phyloP scores from a whole-genome alignment of 1,140 invertebrate genomes.

The Odontomachus brunneus region DNA sequence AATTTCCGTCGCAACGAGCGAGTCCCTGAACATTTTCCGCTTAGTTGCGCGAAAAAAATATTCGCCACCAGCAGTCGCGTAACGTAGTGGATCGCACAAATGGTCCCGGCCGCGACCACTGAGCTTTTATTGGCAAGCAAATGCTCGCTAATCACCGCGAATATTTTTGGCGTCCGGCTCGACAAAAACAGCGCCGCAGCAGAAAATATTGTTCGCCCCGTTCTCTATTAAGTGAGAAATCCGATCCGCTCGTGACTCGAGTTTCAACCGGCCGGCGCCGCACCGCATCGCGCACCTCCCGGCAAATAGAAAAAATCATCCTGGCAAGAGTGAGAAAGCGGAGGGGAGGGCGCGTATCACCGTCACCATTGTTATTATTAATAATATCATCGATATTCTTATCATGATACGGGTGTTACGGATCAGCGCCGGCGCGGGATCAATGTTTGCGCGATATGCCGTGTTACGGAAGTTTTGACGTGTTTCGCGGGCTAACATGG shows the following conservation, averaged over 20 bases:
- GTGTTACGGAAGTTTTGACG: conserved; percentile 51
- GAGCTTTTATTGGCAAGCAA: conserved; percentile 9
- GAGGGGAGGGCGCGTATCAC: no score
- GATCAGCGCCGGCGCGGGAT: background rate
- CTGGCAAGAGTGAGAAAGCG: background rate
- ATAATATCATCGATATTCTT: no score
- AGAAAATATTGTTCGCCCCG: conserved; percentile 8
- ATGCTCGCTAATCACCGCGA: background rate
- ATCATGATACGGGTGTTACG: background rate
- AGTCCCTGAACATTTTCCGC: no score
- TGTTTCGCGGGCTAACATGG: conserved; percentile 41
- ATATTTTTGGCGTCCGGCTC: conserved; percentile 13
- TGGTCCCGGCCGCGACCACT: background rate
- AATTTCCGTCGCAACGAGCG: no score
- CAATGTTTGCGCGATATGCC: conserved; percentile 8
- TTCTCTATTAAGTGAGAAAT: conserved; percentile 25
- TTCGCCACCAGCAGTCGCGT: no score
- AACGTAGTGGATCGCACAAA: background rate
- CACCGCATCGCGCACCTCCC: background rate
- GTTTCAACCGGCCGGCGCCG: background rate
- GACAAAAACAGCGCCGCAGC: conserved; percentile 8
- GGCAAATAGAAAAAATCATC: background rate
- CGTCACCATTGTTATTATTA: no score
- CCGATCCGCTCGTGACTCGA: conserved; percentile 12
- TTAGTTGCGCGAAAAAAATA: no score